Conservation (phyloP, 2,888 invertebrate genomes). For the Anodontia alba region DNA sequence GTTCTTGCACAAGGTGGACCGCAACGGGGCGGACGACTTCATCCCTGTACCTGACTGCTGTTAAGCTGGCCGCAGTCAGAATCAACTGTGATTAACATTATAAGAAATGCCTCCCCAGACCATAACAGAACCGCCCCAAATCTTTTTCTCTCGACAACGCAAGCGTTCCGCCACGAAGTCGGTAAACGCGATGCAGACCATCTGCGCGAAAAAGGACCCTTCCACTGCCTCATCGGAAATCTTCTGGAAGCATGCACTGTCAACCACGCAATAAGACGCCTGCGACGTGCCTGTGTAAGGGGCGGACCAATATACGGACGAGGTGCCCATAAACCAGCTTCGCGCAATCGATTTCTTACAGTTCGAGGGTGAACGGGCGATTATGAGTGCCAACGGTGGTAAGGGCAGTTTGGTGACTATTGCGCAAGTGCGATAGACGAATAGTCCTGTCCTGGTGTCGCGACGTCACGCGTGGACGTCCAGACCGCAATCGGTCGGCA, state of each 20-base stretch:
- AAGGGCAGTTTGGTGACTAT: not conserved
- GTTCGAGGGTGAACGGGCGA: constrained; percentile 14
- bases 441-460: constrained; percentile 13
- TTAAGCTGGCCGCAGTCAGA: not conserved
- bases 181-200: not conserved
- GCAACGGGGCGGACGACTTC: too few relatives aligned
- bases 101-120: constrained; percentile 18
- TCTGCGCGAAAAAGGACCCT: not conserved
- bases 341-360: constrained; percentile 14
- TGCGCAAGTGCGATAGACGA: constrained; percentile 11
- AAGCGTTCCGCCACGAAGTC: constrained; percentile 7
- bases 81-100: not conserved
- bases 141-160: constrained; percentile 10
- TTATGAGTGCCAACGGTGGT: too few relatives aligned
- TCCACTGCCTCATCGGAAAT: constrained; percentile 24
- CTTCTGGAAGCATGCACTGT: constrained; percentile 12
- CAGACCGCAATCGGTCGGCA: too few relatives aligned
- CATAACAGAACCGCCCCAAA: constrained; percentile 46
- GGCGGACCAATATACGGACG: constrained; percentile 36
- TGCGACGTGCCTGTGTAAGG: constrained; percentile 21
- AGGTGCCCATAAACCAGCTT: constrained; percentile 10
- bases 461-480: too few relatives aligned
- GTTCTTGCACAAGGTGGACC: too few relatives aligned
- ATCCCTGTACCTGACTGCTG: too few relatives aligned
- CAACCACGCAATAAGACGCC: constrained; percentile 11